Conservation (phyloP, 2,888 invertebrate species). For the Dyspetes luteomarginatus region DNA sequence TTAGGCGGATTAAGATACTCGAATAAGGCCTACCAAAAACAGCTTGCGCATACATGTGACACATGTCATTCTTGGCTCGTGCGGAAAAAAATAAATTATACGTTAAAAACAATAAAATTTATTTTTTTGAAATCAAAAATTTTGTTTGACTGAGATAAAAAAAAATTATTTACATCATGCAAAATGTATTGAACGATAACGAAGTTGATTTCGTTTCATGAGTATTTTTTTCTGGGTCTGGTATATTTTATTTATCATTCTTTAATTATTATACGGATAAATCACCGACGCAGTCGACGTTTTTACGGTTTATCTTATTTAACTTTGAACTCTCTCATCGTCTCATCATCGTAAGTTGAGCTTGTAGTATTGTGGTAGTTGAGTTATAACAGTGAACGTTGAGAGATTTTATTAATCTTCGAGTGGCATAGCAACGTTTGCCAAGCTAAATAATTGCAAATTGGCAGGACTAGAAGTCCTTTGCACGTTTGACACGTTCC, state of each 20-base stretch:
- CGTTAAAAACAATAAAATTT: no score
- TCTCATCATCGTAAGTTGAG: neutral
- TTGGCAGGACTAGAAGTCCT: constrained; percentile 25
- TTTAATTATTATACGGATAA: neutral
- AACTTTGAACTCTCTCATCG: constrained; percentile 44
- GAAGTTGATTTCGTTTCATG: no score
- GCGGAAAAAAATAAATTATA: no score
- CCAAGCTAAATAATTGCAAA: constrained; percentile 52
- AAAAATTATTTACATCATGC: no score
- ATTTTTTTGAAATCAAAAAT: no score
- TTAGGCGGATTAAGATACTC: no score
- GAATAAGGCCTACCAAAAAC: no score
- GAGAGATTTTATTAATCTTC: constrained; percentile 51
- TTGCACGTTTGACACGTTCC: neutral
- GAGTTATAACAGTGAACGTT: neutral
- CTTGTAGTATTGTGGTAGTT: neutral
- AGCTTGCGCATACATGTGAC: neutral
- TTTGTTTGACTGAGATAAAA: no score
- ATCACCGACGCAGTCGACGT: constrained; percentile 3
- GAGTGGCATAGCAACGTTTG: constrained; percentile 18
- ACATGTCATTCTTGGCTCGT: neutral
- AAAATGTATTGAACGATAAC: no score
- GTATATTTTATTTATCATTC: constrained; percentile 7
- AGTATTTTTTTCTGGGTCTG: neutral
- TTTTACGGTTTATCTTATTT: constrained; percentile 52